Percentiles rank a stretch among this genome's conserved stretches.
phyloP scores from a whole-genome alignment of 2,797 vertebrate species.

The Discoglossus pictus region DNA sequence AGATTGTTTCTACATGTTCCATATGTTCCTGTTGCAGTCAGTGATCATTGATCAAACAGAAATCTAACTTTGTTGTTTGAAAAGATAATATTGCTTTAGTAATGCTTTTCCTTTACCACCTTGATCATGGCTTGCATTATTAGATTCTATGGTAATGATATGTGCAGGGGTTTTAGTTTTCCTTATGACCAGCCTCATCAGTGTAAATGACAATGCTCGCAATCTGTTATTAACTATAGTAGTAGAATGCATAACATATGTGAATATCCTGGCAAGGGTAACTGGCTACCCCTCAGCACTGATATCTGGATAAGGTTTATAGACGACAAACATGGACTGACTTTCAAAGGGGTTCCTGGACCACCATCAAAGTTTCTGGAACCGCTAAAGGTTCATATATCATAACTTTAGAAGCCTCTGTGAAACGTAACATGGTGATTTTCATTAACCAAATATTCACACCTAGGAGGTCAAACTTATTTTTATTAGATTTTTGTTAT shows the following conservation, averaged over 20 bases:
- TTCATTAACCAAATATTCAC: no score
- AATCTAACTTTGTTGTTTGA: conserved; percentile 3
- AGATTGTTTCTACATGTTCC: no score
- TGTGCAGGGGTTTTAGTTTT: conserved; percentile 5
- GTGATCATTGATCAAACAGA: neutral
- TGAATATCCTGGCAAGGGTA: conserved; percentile 13
- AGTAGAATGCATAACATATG: conserved; percentile 35
- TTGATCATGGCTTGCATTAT: conserved; percentile 22
- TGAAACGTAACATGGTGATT: no score
- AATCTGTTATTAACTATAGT: conserved; percentile 21
- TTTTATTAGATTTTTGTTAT: no score
- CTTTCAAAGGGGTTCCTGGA: neutral
- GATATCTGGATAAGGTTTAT: neutral
- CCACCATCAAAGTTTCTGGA: no score
- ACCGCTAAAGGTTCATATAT: no score
- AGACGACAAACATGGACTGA: neutral
- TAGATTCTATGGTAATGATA: conserved; percentile 17
- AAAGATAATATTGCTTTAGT: conserved; percentile 1
- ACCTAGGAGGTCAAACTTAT: no score
- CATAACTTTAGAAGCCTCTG: no score
- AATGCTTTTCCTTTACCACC: neutral
- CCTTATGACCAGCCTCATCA: conserved; percentile 14
- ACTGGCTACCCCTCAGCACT: neutral
- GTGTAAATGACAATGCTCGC: conserved; percentile 17
- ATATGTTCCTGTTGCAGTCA: no score